These are phyloP conservation scores for Rattus norvegicus DNA, from an alignment of 2,113 vertebrate genomes.

Conservation along the genomic window DNA sequence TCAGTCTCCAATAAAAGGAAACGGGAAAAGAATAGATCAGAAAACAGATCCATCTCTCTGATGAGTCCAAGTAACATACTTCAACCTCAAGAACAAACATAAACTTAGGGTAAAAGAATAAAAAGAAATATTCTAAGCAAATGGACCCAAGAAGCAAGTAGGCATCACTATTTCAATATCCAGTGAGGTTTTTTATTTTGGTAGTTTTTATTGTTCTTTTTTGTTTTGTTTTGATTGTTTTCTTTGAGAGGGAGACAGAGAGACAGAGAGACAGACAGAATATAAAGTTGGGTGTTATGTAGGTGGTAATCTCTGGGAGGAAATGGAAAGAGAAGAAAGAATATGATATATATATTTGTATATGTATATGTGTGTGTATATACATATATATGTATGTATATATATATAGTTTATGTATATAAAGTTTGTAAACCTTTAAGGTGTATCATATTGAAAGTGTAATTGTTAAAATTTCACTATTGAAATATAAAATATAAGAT, in stretches of 20 bases:
- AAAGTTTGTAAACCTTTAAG: background rate
- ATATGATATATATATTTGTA: background rate
- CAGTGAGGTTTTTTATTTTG: no score
- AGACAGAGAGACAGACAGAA: no score
- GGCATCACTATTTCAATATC: no score
- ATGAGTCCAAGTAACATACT: no score
- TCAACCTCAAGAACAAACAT: background rate
- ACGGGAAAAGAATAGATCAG: background rate
- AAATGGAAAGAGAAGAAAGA: background rate
- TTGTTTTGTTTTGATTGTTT: no score
- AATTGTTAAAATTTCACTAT: background rate
- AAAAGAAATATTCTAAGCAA: background rate
- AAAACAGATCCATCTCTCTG: background rate
- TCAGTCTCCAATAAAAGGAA: background rate
- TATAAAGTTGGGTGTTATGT: no score
- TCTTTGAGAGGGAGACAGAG: no score
- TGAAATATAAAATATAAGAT: background rate
- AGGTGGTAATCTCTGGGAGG: no score
- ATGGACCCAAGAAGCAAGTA: no score
- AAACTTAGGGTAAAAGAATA: background rate
- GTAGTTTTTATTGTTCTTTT: no score
- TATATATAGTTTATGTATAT: background rate
- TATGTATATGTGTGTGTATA: no score
- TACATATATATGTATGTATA: no score
- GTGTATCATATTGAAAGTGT: background rate